Evolutionary conservation across 37 sponge, comb jelly and placozoan species (phyloP).

Genomic region (Hexactinellida sp.): DNA sequence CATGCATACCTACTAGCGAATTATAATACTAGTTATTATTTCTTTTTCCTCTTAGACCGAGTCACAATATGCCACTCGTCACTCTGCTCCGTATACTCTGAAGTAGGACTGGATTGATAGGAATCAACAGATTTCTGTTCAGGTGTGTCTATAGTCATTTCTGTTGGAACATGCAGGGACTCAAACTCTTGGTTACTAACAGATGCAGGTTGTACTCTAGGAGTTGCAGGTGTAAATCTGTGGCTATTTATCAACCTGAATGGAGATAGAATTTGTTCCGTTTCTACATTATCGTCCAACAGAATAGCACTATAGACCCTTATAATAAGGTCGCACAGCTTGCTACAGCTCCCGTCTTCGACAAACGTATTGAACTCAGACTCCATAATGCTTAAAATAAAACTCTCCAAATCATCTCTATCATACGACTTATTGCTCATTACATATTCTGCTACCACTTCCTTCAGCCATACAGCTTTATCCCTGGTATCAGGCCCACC

Average conservation of each 20-base stretch:
- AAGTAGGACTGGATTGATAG: neutral
- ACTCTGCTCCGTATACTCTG: neutral
- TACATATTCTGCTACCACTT: neutral
- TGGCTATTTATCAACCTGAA: neutral
- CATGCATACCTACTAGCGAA: too few relatives aligned
- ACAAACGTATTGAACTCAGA: neutral
- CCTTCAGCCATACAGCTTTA: neutral
- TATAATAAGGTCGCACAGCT: neutral
- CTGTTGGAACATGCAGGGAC: neutral
- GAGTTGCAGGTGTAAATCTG: neutral
- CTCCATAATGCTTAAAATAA: neutral
- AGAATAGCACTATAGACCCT: neutral
- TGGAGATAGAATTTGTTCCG: neutral
- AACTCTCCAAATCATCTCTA: neutral
- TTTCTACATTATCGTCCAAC: neutral
- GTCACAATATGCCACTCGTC: neutral
- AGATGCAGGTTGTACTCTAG: neutral
- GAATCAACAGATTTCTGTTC: neutral
- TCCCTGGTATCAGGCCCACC: neutral
- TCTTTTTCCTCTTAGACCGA: neutral
- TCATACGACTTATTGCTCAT: neutral
- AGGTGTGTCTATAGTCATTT: neutral
- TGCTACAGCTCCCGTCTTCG: neutral
- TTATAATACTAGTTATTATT: too few relatives aligned
- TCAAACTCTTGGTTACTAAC: neutral